Evolutionary conservation across 2,797 vertebrate species (phyloP).

Genomic region (Epinephelus awoara): DNA sequence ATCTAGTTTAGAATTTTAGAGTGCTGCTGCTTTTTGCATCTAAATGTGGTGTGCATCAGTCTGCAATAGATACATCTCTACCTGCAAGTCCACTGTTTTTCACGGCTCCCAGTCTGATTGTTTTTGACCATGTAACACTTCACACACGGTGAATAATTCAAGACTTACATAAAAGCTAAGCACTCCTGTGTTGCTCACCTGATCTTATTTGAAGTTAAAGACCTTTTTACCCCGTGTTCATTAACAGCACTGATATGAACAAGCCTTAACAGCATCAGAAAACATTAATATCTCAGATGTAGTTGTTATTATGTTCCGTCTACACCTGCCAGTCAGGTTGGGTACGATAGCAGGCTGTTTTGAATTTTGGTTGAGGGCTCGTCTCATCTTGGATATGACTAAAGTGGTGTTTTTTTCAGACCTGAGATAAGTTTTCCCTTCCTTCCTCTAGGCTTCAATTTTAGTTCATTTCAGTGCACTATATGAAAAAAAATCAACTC

Average conservation of each 20-base stretch:
- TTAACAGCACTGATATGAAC: neutral
- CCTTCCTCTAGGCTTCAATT: neutral
- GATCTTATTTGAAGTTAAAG: neutral
- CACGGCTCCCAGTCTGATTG: neutral
- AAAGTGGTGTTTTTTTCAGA: neutral
- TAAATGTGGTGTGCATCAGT: constrained; percentile 30
- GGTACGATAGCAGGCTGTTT: neutral
- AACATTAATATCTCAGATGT: neutral
- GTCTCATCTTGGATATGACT: neutral
- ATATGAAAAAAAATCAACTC: constrained; percentile 2
- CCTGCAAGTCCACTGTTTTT: neutral
- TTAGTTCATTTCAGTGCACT: neutral
- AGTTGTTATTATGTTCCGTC: neutral
- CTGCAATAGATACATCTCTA: constrained; percentile 1
- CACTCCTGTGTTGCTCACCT: neutral
- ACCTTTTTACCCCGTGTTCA: neutral
- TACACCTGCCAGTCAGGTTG: neutral
- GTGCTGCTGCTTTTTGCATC: constrained; percentile 35
- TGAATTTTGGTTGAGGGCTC: neutral
- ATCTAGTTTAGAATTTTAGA: constrained; percentile 51
- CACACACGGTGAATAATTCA: neutral
- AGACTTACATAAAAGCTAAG: neutral
- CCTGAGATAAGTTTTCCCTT: neutral
- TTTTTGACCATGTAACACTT: neutral
- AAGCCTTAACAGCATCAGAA: neutral